Evolutionary conservation across 2,888 invertebrate genomes (phyloP), one percentile per base, ranked within the genome.

Genomic region (Pardosa pseudoannulata): DNA sequence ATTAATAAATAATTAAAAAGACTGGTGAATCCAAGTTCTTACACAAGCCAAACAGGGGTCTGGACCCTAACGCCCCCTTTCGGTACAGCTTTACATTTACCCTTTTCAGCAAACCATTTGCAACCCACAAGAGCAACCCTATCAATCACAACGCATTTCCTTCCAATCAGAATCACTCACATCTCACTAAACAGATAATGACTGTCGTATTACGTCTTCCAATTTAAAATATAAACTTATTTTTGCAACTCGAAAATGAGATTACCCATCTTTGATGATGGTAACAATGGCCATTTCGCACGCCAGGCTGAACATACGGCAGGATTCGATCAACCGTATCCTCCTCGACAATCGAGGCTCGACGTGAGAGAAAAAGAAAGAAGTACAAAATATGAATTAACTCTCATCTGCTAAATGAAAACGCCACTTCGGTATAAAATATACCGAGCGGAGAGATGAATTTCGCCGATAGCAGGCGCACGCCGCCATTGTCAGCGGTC

Each of bases 371-470:
- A n/a, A n/a, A n/a, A n/a, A n/a, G n/a, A n/a, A n/a, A n/a, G n/a
- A 13, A 67, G 11, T n/a, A 65, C 0, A n/a, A 29, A 19, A 65
- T 65, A 7, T 9, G n/a, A 62, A 16, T 36, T 3, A 27, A 32
- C 41, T 27, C 46, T 74, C 74, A 2, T 78, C 39, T 5, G 27
- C 23, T 62, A 7, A 50, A 68, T 36, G 70, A 65, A 70, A 79
- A 70, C 28, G n/a, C 16, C n/a, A 28, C n/a, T 28, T 32, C 13
- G 27, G 62, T 23, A 41, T 13, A 46, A 80, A 79, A 36, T 70
- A 71, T 62, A 67, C 19, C n/a, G 19, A 19, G 62, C 2, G 0
- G 19, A 19, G n/a, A 9, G n/a, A n/a, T n/a, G n/a, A 65, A 5
- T 19, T 29, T 29, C 5, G 29, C 31, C 13, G 67, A 67, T 31